phyloP scores from a whole-genome alignment of 1,140 invertebrate species.

The Drosophila arawakana region DNA sequence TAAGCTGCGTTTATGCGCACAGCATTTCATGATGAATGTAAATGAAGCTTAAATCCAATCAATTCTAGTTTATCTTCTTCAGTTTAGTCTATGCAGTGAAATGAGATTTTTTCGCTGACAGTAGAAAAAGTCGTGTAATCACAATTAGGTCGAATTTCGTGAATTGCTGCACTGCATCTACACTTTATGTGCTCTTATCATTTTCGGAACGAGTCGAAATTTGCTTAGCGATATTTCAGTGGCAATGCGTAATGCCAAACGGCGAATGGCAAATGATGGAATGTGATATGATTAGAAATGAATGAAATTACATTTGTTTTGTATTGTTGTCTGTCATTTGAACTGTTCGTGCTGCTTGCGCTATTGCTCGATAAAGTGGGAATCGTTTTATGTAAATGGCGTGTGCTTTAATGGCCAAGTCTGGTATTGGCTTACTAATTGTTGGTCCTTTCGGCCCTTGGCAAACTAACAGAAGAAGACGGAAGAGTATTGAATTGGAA shows the following conservation, averaged over 20 bases:
- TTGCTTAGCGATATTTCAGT: constrained; percentile 18
- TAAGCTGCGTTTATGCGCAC: constrained; percentile 29
- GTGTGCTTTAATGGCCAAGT: constrained; percentile 46
- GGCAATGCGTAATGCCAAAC: constrained; percentile 22
- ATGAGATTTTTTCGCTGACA: background rate
- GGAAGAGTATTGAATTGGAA: constrained; percentile 9
- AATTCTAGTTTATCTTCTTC: background rate
- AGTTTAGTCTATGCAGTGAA: background rate
- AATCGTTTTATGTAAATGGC: constrained; percentile 63
- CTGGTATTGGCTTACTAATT: constrained; percentile 75
- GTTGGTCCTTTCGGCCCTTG: constrained; percentile 31
- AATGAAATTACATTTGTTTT: constrained; percentile 55
- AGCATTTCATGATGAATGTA: constrained; percentile 6
- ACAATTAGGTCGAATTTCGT: constrained; percentile 1
- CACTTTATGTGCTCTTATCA: background rate
- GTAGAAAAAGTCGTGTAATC: background rate
- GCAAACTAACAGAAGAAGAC: background rate
- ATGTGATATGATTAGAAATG: constrained; percentile 60
- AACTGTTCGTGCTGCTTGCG: constrained; percentile 21
- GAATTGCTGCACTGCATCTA: constrained; percentile 3
- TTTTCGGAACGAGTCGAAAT: constrained; percentile 29
- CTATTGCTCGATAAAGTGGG: constrained; percentile 45
- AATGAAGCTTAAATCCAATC: background rate
- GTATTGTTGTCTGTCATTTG: constrained; percentile 32
- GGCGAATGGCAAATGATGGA: constrained; percentile 31